A percentile compares a stretch with the other conserved stretches of the same genome.
These are phyloP conservation scores for Melitaea cinxia DNA, from an alignment of 1,140 invertebrate genomes.

Conservation along the genomic window DNA sequence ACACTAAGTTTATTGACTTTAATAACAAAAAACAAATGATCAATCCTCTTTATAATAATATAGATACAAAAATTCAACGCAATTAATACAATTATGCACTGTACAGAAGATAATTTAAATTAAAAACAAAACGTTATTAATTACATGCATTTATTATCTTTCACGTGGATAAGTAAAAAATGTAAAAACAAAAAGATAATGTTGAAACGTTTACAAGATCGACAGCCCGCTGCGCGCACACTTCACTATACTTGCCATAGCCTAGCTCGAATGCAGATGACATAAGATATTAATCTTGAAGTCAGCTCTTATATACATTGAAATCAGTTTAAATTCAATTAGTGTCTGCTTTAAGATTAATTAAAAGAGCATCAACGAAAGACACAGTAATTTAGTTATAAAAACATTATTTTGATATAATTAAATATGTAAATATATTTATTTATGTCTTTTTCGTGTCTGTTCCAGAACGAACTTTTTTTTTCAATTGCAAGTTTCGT, in stretches of 20 bases:
- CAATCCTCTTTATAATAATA: too few relatives aligned
- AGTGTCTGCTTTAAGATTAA: slow-evolving; percentile 12
- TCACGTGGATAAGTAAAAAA: neutral
- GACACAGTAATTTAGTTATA: neutral
- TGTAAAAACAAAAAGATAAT: neutral
- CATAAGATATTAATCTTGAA: slow-evolving; percentile 14
- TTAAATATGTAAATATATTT: too few relatives aligned
- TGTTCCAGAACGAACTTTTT: too few relatives aligned
- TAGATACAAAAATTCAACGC: too few relatives aligned
- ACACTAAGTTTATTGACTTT: too few relatives aligned
- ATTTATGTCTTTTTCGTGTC: too few relatives aligned
- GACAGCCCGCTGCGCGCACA: slow-evolving; percentile 5
- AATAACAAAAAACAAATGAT: too few relatives aligned
- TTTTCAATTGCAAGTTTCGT: too few relatives aligned
- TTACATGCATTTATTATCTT: neutral
- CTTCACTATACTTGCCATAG: slow-evolving; percentile 6
- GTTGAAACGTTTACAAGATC: slow-evolving; percentile 2
- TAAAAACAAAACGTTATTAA: slow-evolving; percentile 1
- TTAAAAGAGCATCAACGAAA: neutral
- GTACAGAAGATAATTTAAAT: neutral
- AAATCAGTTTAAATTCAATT: slow-evolving; percentile 24
- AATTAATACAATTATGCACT: neutral
- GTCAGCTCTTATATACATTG: slow-evolving; percentile 17
- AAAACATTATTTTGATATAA: neutral
- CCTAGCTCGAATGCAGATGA: slow-evolving; percentile 16